These are phyloP conservation scores for Halictus ligatus DNA, from an alignment of 2,888 invertebrate species.

Conservation along the genomic window DNA sequence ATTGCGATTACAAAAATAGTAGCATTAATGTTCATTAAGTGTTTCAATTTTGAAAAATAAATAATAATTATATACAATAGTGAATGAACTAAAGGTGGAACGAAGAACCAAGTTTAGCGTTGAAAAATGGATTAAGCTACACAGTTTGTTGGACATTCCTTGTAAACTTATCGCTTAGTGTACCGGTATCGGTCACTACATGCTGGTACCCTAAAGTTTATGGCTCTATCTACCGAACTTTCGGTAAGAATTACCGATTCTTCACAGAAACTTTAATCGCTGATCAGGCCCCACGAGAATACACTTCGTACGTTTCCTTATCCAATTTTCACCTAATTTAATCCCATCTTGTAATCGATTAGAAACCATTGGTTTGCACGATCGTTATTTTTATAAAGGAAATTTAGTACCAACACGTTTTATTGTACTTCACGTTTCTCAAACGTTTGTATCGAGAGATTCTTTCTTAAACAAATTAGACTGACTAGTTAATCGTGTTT, in stretches of 20 bases:
- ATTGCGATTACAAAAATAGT: neutral
- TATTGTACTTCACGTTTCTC: neutral
- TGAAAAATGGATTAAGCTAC: neutral
- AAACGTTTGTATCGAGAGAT: neutral
- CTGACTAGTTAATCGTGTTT: neutral
- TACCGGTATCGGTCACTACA: slow-evolving; percentile 7
- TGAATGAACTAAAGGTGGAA: neutral
- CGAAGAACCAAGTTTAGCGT: neutral
- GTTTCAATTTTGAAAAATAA: no score
- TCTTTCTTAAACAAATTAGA: neutral
- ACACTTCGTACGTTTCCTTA: neutral
- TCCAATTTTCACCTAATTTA: neutral
- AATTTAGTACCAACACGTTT: neutral
- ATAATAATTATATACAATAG: neutral
- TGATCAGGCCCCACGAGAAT: neutral
- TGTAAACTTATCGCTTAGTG: slow-evolving; percentile 8
- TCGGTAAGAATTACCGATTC: slow-evolving; percentile 6
- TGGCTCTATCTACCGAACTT: neutral
- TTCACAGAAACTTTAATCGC: slow-evolving; percentile 8
- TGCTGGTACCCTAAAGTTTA: slow-evolving; percentile 12
- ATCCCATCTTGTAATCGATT: neutral
- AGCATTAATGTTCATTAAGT: neutral
- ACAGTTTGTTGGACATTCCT: neutral
- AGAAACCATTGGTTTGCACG: no score
- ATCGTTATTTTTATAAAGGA: no score